Evolutionary conservation across 2,113 vertebrate genomes (phyloP).

Genomic region (Poicephalus meyeri): DNA sequence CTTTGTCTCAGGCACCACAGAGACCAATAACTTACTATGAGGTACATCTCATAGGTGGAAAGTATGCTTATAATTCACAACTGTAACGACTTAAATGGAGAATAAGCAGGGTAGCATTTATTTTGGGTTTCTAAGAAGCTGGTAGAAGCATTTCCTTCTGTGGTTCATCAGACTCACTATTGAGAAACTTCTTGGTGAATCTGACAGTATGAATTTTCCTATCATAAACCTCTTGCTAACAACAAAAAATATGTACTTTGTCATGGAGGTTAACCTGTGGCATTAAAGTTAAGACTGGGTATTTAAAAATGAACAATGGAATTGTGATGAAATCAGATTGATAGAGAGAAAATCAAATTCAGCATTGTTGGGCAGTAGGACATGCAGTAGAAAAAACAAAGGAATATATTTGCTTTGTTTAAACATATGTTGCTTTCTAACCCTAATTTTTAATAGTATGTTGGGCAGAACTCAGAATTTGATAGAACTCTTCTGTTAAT

Average conservation of each 20-base stretch:
- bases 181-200: background rate
- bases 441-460: background rate
- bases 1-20: background rate
- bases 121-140: background rate
- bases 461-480: background rate
- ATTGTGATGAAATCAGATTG: background rate
- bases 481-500: background rate
- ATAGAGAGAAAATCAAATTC: background rate
- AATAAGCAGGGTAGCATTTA: background rate
- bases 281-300: background rate
- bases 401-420: background rate
- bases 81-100: background rate
- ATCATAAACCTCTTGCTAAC: background rate
- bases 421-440: background rate
- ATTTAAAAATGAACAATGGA: background rate
- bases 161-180: background rate
- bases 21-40: background rate
- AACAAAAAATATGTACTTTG: background rate
- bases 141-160: background rate
- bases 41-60: background rate
- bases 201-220: background rate
- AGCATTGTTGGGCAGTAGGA: rapidly evolving
- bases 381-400: background rate
- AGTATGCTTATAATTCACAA: background rate
- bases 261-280: background rate